These are phyloP conservation scores for Istiophorus platypterus DNA, from an alignment of 2,113 vertebrate genomes.

Conservation along the genomic window DNA sequence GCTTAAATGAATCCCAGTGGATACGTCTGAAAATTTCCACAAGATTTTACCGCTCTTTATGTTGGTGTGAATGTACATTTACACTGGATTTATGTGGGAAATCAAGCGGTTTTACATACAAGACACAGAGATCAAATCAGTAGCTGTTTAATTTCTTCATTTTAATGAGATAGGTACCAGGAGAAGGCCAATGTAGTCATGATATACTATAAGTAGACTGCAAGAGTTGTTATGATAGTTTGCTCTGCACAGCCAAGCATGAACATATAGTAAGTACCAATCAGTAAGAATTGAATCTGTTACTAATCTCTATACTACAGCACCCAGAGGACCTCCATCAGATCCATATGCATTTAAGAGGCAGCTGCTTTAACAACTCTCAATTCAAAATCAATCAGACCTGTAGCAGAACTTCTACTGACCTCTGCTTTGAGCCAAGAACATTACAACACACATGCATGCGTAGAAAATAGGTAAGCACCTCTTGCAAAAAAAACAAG, in stretches of 20 bases:
- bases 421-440: slow-evolving; percentile 7
- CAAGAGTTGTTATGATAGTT: not conserved
- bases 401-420: not conserved
- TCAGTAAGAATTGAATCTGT: slow-evolving; percentile 5
- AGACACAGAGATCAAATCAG: not conserved
- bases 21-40: not conserved
- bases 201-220: slow-evolving; percentile 1
- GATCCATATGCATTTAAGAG: not conserved
- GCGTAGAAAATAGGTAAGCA: not conserved
- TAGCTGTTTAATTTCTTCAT: not conserved
- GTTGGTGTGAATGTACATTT: too few relatives aligned
- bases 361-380: slow-evolving; percentile 2
- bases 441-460: not conserved
- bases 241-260: slow-evolving; percentile 4
- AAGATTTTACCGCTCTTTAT: not conserved
- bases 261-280: slow-evolving; percentile 27
- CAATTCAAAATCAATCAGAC: not conserved
- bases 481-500: slow-evolving; percentile 12
- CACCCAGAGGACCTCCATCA: slow-evolving; percentile 17
- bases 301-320: not conserved
- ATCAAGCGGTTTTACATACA: too few relatives aligned
- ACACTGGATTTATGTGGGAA: too few relatives aligned
- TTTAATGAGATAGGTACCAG: not conserved
- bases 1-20: too few relatives aligned
- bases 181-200: slow-evolving; percentile 19